Percentiles rank a stretch among this genome's conserved stretches.
Evolutionary conservation across 2,888 invertebrate genomes (phyloP).

Genomic region (Eupithecia centaureata): DNA sequence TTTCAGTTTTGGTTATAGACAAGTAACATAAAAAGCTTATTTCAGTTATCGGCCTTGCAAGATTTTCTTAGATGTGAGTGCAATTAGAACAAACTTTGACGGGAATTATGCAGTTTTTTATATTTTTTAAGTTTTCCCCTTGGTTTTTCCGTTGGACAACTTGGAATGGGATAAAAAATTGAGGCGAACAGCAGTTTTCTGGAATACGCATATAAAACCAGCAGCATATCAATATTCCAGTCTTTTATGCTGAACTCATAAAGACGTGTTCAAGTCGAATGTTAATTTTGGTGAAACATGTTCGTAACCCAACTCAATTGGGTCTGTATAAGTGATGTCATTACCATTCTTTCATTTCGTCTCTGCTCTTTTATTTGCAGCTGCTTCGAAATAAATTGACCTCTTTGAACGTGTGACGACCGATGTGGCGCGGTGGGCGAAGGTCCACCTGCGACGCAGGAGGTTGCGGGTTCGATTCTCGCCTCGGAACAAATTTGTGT

Average conservation of each 20-base stretch:
- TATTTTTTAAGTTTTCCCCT: too few species aligned
- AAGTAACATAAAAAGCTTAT: background rate
- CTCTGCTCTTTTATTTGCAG: slow-evolving; percentile 50
- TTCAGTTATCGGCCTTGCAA: too few species aligned
- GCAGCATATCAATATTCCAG: background rate
- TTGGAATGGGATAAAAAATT: too few species aligned
- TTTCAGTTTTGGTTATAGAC: background rate
- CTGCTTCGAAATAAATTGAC: slow-evolving; percentile 54
- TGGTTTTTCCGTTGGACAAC: too few species aligned
- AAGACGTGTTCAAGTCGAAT: background rate
- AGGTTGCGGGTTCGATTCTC: background rate
- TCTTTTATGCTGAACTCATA: slow-evolving; percentile 7
- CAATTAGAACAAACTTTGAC: too few species aligned
- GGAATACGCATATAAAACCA: background rate
- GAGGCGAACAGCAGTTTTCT: too few species aligned
- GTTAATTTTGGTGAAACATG: slow-evolving; percentile 22
- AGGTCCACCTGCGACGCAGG: background rate
- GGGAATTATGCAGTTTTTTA: too few species aligned
- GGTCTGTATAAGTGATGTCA: slow-evolving; percentile 39
- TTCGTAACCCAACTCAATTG: slow-evolving; percentile 36
- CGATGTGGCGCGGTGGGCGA: background rate
- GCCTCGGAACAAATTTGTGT: background rate
- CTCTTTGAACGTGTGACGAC: slow-evolving; percentile 20
- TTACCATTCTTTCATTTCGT: slow-evolving; percentile 46
- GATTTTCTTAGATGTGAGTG: too few species aligned